A percentile compares a stretch with the other conserved stretches of the same genome.
phyloP scores from a whole-genome alignment of 1,140 invertebrate species.

The Calliphora vicina region DNA sequence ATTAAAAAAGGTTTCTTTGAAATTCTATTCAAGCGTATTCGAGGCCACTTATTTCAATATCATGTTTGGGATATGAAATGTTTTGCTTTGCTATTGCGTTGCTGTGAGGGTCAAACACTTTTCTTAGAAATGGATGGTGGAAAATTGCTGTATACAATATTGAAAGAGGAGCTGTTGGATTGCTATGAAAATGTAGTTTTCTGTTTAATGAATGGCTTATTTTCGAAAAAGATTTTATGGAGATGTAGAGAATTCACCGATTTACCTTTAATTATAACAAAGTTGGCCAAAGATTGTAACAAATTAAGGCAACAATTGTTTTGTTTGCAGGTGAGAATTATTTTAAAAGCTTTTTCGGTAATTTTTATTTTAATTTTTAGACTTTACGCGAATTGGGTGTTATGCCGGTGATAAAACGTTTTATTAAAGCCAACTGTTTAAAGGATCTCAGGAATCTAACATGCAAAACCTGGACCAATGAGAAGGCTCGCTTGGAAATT shows the following conservation, averaged over 20 bases:
- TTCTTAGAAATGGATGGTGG: slow-evolving; percentile 52
- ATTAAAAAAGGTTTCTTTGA: slow-evolving; percentile 53
- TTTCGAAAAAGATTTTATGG: slow-evolving; percentile 54
- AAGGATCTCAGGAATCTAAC: slow-evolving; percentile 39
- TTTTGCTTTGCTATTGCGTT: slow-evolving; percentile 52
- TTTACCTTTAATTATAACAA: slow-evolving; percentile 43
- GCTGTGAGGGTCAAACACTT: slow-evolving; percentile 48
- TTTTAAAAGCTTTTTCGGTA: not conserved
- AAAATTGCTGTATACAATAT: slow-evolving; percentile 44
- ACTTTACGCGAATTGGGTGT: slow-evolving; percentile 45
- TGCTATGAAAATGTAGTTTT: slow-evolving; percentile 47
- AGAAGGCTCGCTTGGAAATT: slow-evolving; percentile 49
- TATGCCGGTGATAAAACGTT: slow-evolving; percentile 55
- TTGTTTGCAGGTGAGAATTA: slow-evolving; percentile 37
- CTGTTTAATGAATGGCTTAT: slow-evolving; percentile 49
- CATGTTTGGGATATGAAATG: slow-evolving; percentile 50
- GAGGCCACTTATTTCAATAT: slow-evolving; percentile 41
- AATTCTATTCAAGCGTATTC: slow-evolving; percentile 45
- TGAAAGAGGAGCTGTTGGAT: slow-evolving; percentile 35
- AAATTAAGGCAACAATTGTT: slow-evolving; percentile 46
- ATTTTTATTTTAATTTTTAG: slow-evolving; percentile 33
- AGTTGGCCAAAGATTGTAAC: not conserved
- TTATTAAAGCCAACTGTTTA: slow-evolving; percentile 50
- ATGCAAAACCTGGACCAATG: slow-evolving; percentile 47
- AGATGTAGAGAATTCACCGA: slow-evolving; percentile 52